Evolutionary conservation across 1,140 invertebrate species (phyloP).

Genomic region (Helicoverpa zea): DNA sequence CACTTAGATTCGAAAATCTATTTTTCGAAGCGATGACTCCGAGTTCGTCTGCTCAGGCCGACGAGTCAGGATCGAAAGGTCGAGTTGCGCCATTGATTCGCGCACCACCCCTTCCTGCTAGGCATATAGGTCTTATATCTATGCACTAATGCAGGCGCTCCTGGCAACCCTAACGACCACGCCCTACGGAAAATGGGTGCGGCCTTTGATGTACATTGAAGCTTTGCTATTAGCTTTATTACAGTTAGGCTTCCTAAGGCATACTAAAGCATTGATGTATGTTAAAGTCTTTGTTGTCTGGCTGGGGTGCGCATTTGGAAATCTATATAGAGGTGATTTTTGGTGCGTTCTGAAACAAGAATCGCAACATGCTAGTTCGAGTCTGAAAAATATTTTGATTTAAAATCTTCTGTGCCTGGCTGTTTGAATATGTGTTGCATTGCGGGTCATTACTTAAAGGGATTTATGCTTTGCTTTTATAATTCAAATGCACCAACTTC

Average conservation of each 20-base stretch:
- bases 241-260: no score
- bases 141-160: constrained; percentile 11
- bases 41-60: constrained; percentile 4
- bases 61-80: constrained; percentile 3
- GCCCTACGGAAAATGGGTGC: background rate
- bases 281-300: background rate
- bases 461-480: no score
- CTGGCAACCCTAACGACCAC: background rate
- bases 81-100: background rate
- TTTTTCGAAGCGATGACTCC: background rate
- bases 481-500: no score
- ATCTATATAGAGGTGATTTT: no score
- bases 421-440: no score
- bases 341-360: no score
- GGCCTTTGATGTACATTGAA: constrained; percentile 19
- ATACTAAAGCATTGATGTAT: background rate
- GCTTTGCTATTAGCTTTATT: background rate
- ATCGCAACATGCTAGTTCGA: no score
- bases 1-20: background rate
- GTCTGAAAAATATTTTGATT: no score
- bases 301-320: background rate
- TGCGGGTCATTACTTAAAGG: no score
- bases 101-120: background rate
- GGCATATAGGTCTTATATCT: background rate
- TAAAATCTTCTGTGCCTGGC: no score